These are phyloP conservation scores for Cheilosia grossa DNA, from an alignment of 2,888 invertebrate genomes.

Conservation along the genomic window DNA sequence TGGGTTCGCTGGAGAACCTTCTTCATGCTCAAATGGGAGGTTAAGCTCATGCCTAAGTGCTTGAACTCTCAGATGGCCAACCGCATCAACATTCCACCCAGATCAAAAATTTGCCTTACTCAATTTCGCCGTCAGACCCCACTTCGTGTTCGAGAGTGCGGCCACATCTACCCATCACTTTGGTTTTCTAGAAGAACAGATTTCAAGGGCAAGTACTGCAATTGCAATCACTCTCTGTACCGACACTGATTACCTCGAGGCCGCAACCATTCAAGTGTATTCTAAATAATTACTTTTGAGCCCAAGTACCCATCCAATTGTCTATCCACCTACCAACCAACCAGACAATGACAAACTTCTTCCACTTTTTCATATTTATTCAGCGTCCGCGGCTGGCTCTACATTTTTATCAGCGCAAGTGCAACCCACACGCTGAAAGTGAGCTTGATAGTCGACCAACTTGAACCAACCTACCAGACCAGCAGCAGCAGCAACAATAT, in stretches of 20 bases:
- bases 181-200: not conserved
- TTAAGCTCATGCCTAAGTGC: no score
- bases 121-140: no score
- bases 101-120: no score
- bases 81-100: no score
- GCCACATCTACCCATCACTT: not conserved
- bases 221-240: conserved; percentile 31
- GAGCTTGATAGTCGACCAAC: conserved; percentile 55
- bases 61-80: no score
- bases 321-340: conserved; percentile 56
- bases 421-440: conserved; percentile 62
- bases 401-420: conserved; percentile 44
- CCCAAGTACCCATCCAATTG: conserved; percentile 46
- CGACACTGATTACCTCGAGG: conserved; percentile 40
- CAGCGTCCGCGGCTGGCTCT: conserved; percentile 32
- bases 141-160: no score
- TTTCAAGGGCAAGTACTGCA: conserved; percentile 55
- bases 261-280: conserved; percentile 59
- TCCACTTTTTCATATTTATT: conserved; percentile 46
- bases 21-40: no score
- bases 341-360: conserved; percentile 67
- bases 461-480: conserved; percentile 40
- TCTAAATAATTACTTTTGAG: conserved; percentile 64
- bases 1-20: no score
- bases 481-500: conserved; percentile 29